Base-by-base conservation (phyloP, 2,888 invertebrate genomes). In the Choreutis nemorana region DNA sequence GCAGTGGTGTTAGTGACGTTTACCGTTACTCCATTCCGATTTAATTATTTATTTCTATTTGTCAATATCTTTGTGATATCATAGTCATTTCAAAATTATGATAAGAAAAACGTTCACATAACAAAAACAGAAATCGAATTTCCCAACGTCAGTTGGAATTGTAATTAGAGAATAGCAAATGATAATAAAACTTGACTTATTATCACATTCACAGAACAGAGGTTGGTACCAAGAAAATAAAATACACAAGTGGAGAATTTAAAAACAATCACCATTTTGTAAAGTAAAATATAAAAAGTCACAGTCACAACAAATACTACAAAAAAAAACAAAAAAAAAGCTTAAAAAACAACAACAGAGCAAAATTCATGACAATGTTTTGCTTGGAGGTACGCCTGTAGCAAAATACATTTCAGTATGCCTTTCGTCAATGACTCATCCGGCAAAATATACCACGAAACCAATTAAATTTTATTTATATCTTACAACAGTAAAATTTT, bases 271-370 rank as follows among this genome's bases (percentile, higher is more conserved):
- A 49, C 54, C 50, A 54, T 46, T 50, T 30, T 40, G 37, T 50
- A 44, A 56, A 39, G 55, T 42, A 56, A 54, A 46, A 59, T 44
- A 53, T 54, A 53, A 46, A 50, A 58, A 59, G 49, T 47, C 61
- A 66, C 59, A 63, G 43, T 51, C 53, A 72, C 64, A 63, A 63
- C 56, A 61, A 52, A 56, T 50, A 62, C 58, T 55, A 65, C 56
- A 61, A 61, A 65, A 71, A 71, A 67, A 63, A 60, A 46, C 41
- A 55, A 60, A 51, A 36, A 53, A 55, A 52, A 54, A 50, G 64
- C 55, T 64, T 58, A 47, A 57, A 62, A 47, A 7, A 23, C 23
- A 23, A 23, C 23, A 23, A 23, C 6, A 5, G 49, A 60, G 60
- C 53, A 61, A 55, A 50, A 47, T 47, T 52, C 48, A 51, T 46